Conservation (phyloP, 2,113 vertebrate species). For the Callaeas wilsoni region DNA sequence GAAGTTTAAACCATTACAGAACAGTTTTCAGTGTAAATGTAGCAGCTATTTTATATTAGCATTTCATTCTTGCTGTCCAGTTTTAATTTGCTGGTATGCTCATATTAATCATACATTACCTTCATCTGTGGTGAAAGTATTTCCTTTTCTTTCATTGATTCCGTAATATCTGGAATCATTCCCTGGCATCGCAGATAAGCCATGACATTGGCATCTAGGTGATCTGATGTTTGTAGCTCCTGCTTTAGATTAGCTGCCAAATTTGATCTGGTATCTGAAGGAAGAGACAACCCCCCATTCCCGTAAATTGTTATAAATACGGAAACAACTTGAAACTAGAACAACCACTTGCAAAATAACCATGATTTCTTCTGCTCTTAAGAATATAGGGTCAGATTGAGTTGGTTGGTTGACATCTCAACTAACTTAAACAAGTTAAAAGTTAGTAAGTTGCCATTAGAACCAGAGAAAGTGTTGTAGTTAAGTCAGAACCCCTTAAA, state of each 20-base stretch:
- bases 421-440: not conserved
- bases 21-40: not conserved
- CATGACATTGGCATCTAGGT: conserved; percentile 68
- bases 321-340: not conserved
- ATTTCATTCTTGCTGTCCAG: not conserved
- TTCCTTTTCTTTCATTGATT: conserved; percentile 64
- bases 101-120: conserved; percentile 57
- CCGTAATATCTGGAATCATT: conserved; percentile 58
- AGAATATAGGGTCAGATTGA: not conserved
- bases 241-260: conserved; percentile 71
- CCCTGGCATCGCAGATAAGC: conserved; percentile 68
- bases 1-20: not conserved
- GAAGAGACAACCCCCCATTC: not conserved
- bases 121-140: conserved; percentile 82
- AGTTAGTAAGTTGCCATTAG: not conserved
- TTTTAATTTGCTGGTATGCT: not conserved
- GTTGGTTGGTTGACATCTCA: not conserved
- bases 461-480: not conserved
- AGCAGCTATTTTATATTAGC: not conserved
- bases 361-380: not conserved
- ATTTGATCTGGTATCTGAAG: conserved; percentile 76
- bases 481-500: not conserved
- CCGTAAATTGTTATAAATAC: not conserved
- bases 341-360: not conserved
- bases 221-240: conserved; percentile 65